phyloP scores from a whole-genome alignment of 2,797 vertebrate species.

The Coccyzus lansbergi region DNA sequence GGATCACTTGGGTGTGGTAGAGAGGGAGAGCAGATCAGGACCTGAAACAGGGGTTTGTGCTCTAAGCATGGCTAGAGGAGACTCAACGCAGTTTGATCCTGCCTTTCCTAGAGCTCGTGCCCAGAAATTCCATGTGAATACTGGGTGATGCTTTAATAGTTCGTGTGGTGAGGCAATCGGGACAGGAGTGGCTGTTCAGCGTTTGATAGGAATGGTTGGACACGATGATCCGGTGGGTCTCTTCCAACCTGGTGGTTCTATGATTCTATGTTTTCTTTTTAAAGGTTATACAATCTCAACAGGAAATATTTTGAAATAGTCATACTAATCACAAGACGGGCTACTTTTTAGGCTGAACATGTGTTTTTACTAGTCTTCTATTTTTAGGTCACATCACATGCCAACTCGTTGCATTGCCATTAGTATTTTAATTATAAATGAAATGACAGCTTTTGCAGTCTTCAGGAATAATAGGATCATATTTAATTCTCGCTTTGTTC shows the following conservation, averaged over 20 bases:
- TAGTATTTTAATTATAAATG: background rate
- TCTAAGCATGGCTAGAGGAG: background rate
- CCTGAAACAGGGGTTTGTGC: background rate
- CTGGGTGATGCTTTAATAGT: too few species aligned
- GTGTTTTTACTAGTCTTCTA: constrained; percentile 5
- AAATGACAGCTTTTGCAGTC: background rate
- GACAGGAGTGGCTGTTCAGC: background rate
- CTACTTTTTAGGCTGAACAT: background rate
- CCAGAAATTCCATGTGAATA: fast-evolving
- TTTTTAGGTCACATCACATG: constrained; percentile 40
- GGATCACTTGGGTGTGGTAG: background rate
- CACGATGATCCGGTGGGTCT: too few species aligned
- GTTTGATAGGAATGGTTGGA: too few species aligned
- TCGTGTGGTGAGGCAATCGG: background rate
- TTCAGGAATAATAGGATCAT: background rate
- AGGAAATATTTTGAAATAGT: constrained; percentile 69
- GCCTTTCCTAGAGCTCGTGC: background rate
- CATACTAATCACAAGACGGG: constrained; percentile 53
- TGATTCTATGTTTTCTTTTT: constrained; percentile 4
- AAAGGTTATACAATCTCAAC: constrained; percentile 30
- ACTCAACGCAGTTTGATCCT: background rate
- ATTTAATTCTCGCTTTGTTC: background rate
- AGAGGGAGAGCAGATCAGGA: fast-evolving
- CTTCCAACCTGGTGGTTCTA: too few species aligned
- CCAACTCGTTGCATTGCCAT: background rate